These are phyloP conservation scores for Mesoclemmys tuberculata DNA, from an alignment of 2,113 vertebrate genomes.

Conservation along the genomic window DNA sequence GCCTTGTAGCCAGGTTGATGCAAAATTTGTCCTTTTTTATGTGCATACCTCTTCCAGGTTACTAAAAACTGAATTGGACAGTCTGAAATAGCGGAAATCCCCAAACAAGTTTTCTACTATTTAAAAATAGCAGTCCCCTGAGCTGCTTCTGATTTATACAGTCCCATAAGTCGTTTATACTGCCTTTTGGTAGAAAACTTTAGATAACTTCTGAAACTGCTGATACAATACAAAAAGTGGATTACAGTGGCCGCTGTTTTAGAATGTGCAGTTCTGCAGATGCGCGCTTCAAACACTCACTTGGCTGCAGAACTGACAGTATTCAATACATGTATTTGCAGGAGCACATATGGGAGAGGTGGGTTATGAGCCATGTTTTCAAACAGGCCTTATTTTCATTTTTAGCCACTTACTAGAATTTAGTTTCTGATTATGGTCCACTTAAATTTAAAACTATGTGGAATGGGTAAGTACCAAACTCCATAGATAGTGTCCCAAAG, in stretches of 20 bases:
- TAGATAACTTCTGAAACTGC: background rate
- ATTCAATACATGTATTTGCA: background rate
- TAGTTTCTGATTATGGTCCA: background rate
- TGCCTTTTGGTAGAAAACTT: background rate
- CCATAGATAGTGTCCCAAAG: constrained; percentile 23
- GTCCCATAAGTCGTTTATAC: background rate
- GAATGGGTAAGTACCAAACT: constrained; percentile 38
- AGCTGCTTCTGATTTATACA: background rate
- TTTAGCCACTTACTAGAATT: background rate
- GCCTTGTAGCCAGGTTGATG: background rate
- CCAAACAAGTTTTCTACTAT: background rate
- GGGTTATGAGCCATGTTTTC: background rate
- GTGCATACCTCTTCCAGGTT: background rate
- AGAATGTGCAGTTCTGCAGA: background rate
- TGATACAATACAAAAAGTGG: background rate
- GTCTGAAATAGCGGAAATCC: background rate
- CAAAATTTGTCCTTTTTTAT: background rate
- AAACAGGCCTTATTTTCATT: constrained; percentile 24
- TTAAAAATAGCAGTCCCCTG: background rate
- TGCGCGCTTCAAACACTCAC: background rate
- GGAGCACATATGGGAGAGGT: background rate
- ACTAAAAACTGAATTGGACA: fast-evolving
- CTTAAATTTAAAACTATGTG: constrained; percentile 35
- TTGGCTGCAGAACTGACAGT: constrained; percentile 2
- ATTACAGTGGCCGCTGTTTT: background rate